Evolutionary conservation across 1,140 invertebrate species (phyloP).

Genomic region (Drosophila rhopaloa): DNA sequence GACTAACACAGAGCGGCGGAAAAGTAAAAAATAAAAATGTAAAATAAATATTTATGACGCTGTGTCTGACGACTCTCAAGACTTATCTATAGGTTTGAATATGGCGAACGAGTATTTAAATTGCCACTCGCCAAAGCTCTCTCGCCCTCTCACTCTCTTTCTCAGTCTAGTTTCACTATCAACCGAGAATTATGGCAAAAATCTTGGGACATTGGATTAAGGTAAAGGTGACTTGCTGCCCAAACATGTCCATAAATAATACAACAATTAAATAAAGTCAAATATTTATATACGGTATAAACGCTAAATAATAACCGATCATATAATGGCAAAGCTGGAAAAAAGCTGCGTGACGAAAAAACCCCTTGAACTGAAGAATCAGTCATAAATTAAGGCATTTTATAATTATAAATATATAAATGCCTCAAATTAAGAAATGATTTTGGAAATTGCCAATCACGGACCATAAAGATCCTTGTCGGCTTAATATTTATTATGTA

Average conservation of each 20-base stretch:
- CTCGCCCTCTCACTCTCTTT: slow-evolving; percentile 15
- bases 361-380: slow-evolving; percentile 34
- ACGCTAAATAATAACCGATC: slow-evolving; percentile 48
- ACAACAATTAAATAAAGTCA: slow-evolving; percentile 52
- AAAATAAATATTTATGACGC: slow-evolving; percentile 80
- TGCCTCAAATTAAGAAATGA: slow-evolving; percentile 53
- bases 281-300: slow-evolving; percentile 52
- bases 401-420: slow-evolving; percentile 59
- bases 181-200: slow-evolving; percentile 52
- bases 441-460: slow-evolving; percentile 51
- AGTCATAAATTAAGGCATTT: slow-evolving; percentile 38
- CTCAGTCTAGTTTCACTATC: slow-evolving; percentile 49
- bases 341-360: slow-evolving; percentile 11
- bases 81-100: slow-evolving; percentile 63
- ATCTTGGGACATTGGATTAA: slow-evolving; percentile 33
- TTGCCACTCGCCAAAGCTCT: slow-evolving; percentile 24
- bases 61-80: slow-evolving; percentile 59
- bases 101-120: slow-evolving; percentile 57
- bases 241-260: slow-evolving; percentile 40
- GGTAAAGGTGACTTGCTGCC: slow-evolving; percentile 60
- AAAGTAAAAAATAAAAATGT: slow-evolving; percentile 37
- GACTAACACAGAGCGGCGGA: slow-evolving; percentile 19
- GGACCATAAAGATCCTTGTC: slow-evolving; percentile 26
- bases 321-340: slow-evolving; percentile 51
- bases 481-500: slow-evolving; percentile 14